Evolutionary conservation across 2,888 invertebrate species (phyloP), one percentile per base, ranked within the genome.

Genomic region (Hedychridium roseum): DNA sequence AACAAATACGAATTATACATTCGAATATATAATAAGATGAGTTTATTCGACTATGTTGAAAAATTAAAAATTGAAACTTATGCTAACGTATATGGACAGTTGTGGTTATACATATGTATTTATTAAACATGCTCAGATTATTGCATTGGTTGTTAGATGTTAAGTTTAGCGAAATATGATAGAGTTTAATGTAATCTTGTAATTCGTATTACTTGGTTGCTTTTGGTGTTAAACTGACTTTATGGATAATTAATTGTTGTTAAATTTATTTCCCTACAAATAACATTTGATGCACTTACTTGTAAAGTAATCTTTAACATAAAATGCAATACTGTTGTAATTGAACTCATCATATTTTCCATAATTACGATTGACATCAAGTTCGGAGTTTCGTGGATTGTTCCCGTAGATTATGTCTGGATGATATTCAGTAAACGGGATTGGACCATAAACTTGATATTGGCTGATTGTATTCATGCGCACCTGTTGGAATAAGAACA

Each of bases 381-480:
- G 77, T 40, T 84, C 82, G 44, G 80, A 78, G 42, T 80, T 79
- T 54, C 81, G 80, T 11, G 48, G 57, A 20, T 70, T 67, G 39
- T 73, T 62, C 20, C 70, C 60, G 30, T 80, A 77, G 11, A 73
- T 82, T 58, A 88, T 81, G 66, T 85, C 83, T 35, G 92, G 93
- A 70, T 94, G 86, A 81, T 89, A 95, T 72, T 94, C 91, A 67
- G 89, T 85, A 80, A 96, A 98, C 14, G 92, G 92, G 59, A 94
- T 87, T n/a, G 97, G 93, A 69, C 89, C 88, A 82, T 90, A 98
- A 67, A 96, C 87, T 83, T 97, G 97, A 80, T 87, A 89, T 58
- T 90, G 89, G 60, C 83, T 81, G 56, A 98, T 93, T 2, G 95
- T 95, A 80, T 97, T 97, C 92, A 98, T 95, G 50, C 97, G 87